Evolutionary conservation across 2,797 vertebrate species (phyloP).

Genomic region (Spondyliosoma cantharus): DNA sequence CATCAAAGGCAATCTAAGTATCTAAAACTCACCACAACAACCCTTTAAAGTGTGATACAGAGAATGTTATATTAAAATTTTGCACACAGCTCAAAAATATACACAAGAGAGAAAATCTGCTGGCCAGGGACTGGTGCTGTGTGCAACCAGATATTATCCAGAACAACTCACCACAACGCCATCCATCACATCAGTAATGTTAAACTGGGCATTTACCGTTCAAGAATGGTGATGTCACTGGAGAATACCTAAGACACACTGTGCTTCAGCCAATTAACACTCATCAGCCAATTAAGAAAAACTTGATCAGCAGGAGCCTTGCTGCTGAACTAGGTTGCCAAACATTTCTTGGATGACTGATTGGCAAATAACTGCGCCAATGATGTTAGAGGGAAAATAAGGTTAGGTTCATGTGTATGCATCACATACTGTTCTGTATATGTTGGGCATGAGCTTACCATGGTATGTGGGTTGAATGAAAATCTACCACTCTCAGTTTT

Average conservation of each 20-base stretch:
- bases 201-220: slow-evolving; percentile 12
- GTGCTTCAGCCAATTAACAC: slow-evolving; percentile 27
- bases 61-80: slow-evolving; percentile 26
- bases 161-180: background rate
- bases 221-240: background rate
- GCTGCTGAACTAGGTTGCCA: slow-evolving; percentile 14
- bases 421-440: background rate
- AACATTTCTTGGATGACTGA: slow-evolving; percentile 30
- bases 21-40: slow-evolving; percentile 41
- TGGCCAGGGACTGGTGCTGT: background rate
- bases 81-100: slow-evolving; percentile 20
- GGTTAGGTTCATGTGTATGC: background rate
- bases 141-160: slow-evolving; percentile 20
- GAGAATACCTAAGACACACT: slow-evolving; percentile 12
- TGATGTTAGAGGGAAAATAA: slow-evolving; percentile 24
- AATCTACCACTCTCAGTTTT: background rate
- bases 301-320: slow-evolving; percentile 1
- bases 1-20: slow-evolving; percentile 65
- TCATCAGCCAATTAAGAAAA: slow-evolving; percentile 21
- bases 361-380: slow-evolving; percentile 13
- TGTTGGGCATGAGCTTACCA: background rate
- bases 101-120: slow-evolving; percentile 22
- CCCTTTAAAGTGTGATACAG: slow-evolving; percentile 24
- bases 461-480: background rate
- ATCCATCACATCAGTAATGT: slow-evolving; percentile 2